Evolutionary conservation across 2,113 vertebrate species (phyloP).

Genomic region (Euleptes europaea): DNA sequence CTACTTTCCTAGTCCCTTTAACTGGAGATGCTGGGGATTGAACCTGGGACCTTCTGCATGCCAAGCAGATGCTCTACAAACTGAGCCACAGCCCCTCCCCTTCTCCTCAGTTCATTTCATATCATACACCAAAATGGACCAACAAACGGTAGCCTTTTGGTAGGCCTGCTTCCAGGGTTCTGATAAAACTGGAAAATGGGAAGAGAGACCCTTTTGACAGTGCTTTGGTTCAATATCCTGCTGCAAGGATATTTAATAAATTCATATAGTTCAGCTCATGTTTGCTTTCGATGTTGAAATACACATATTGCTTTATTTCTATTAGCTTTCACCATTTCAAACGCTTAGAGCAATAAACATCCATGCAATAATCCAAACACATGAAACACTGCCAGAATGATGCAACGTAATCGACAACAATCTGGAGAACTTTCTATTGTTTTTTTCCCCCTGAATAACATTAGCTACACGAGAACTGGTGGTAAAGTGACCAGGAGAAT

Average conservation of each 20-base stretch:
- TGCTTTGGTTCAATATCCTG: neutral
- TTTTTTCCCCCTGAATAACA: neutral
- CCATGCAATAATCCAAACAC: neutral
- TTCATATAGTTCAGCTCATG: neutral
- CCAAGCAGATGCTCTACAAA: too few relatives aligned
- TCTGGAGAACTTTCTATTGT: neutral
- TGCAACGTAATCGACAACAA: neutral
- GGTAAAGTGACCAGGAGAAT: neutral
- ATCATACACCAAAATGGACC: too few relatives aligned
- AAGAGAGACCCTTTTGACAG: neutral
- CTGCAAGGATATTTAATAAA: neutral
- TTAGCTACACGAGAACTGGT: neutral
- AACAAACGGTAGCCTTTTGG: too few relatives aligned
- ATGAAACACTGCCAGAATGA: neutral
- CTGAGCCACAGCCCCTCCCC: too few relatives aligned
- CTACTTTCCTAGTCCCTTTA: too few relatives aligned
- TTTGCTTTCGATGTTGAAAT: neutral
- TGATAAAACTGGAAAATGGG: neutral
- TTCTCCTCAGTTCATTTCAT: too few relatives aligned
- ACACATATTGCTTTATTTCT: neutral
- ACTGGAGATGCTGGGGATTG: too few relatives aligned
- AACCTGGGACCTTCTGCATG: too few relatives aligned
- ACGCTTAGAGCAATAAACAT: neutral
- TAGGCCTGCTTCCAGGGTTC: neutral
- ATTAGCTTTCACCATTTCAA: neutral